A percentile compares a stretch with the other conserved stretches of the same genome.
Evolutionary conservation across 64 coral and sea anemone genomes (phyloP).

Genomic region (Actinia equina): DNA sequence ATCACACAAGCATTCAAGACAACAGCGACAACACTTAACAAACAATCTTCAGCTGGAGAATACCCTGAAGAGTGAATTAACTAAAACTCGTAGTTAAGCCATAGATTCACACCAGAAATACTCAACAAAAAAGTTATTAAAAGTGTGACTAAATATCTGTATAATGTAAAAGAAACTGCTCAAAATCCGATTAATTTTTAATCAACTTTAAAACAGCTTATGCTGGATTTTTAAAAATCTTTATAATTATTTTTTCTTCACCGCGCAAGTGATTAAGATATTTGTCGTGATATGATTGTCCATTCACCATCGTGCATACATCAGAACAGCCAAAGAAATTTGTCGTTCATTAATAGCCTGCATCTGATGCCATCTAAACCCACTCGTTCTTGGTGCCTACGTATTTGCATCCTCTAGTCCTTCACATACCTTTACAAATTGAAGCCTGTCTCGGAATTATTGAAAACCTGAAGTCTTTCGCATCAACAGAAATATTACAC

Average conservation of each 20-base stretch:
- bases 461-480: too few species aligned
- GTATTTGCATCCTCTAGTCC: neutral
- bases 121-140: neutral
- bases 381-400: neutral
- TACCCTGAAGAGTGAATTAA: neutral
- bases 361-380: neutral
- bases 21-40: neutral
- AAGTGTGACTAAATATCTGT: slow-evolving; percentile 12
- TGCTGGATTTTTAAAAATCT: neutral
- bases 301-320: neutral
- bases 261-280: neutral
- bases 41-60: neutral
- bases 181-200: slow-evolving; percentile 4
- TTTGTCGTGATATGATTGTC: neutral
- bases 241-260: neutral
- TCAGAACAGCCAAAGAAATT: neutral
- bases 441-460: too few species aligned
- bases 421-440: too few species aligned
- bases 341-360: neutral
- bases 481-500: too few species aligned
- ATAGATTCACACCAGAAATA: neutral
- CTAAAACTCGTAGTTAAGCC: neutral
- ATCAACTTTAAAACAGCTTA: slow-evolving; percentile 11
- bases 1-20: neutral
- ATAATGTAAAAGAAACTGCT: neutral